Evolutionary conservation across 2,888 invertebrate genomes (phyloP), one percentile per base, ranked within the genome.

Genomic region (Leucophora obtusa): DNA sequence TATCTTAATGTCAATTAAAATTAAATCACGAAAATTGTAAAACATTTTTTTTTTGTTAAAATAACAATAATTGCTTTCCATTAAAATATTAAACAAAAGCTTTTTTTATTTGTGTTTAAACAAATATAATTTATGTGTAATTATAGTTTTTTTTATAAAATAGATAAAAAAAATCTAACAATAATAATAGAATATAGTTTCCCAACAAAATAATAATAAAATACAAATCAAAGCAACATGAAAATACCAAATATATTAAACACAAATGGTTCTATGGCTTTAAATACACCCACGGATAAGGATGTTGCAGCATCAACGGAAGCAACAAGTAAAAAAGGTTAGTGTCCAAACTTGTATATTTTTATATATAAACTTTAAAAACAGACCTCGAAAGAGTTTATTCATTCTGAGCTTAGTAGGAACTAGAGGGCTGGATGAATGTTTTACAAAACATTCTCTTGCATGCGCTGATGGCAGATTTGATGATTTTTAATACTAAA

Each of bases 201-300:
- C 43, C 38, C 58, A 35, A 28, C 18, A 43, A 43, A 53, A 35
- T 47, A 50, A 33, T 28, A 51, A 3, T 33, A 28, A 54, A n/a
- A 38, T 53, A 24, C 8, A 17, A 56, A 47, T 43, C 17, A 35
- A 18, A 28, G 5, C 70, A 74, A 43, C 0, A 83, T 83, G 83
- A 83, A 83, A 66, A 24, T 82, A 15, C 76, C 79, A 54, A 83
- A 75, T 38, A 51, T 82, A 65, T 65, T 81, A 10, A 66, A 63
- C 60, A 59, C 63, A 38, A 83, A 82, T 60, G 79, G 78, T 54
- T 79, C 83, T 17, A 72, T 83, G 83, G 62, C 75, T 3, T 11
- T 82, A 6, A 74, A 60, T 69, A 68, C 82, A 15, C 59, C 73
- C n/a, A 78, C 58, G 51, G 66, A 50, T 10, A 77, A 73, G 53